These are phyloP conservation scores for Hyperopisus bebe DNA, from an alignment of 2,113 vertebrate species.

Conservation along the genomic window DNA sequence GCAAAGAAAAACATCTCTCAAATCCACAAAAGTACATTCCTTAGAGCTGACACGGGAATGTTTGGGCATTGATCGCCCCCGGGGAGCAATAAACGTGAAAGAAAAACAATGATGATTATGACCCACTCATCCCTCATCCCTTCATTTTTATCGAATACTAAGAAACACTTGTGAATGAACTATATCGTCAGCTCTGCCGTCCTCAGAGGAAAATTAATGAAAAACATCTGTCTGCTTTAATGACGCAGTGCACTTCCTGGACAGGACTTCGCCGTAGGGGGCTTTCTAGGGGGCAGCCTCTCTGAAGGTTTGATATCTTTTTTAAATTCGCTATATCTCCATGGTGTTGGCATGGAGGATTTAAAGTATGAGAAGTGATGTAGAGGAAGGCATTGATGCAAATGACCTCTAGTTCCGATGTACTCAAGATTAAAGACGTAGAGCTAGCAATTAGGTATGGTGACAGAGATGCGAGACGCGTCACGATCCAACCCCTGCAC, in stretches of 20 bases:
- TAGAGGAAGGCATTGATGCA: neutral
- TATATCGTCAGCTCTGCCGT: neutral
- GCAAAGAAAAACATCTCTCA: neutral
- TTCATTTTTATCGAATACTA: neutral
- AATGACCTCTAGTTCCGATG: neutral
- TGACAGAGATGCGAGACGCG: neutral
- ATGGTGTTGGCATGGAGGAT: neutral
- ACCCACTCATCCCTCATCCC: neutral
- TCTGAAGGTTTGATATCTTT: neutral
- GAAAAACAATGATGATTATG: neutral
- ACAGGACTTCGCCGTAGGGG: neutral
- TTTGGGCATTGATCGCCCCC: neutral
- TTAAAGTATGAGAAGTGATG: neutral
- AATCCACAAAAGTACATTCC: neutral
- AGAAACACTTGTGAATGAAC: neutral
- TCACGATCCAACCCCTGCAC: neutral
- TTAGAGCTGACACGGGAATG: neutral
- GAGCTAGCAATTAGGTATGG: conserved; percentile 2
- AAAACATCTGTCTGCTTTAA: conserved; percentile 16
- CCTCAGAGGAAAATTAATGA: neutral
- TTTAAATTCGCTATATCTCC: conserved; percentile 7
- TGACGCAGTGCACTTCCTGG: neutral
- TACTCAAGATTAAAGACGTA: conserved; percentile 8
- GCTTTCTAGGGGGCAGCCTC: neutral
- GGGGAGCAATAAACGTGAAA: neutral